Percentiles rank a stretch among this genome's conserved stretches.
phyloP scores from a whole-genome alignment of 2,888 invertebrate genomes.

The Muscina levida region DNA sequence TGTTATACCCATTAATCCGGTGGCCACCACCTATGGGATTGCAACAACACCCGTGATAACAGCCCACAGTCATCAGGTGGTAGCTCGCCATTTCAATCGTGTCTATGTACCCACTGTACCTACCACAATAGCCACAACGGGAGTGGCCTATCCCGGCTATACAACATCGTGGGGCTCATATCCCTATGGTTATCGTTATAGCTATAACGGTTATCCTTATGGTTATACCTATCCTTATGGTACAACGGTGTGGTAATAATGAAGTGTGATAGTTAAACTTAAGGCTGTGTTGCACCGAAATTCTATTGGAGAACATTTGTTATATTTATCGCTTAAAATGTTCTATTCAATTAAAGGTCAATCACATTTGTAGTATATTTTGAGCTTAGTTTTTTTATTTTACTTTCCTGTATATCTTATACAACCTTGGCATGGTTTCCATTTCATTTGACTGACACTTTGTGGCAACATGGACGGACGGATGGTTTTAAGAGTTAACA shows the following conservation, averaged over 20 bases:
- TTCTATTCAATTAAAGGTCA: background rate
- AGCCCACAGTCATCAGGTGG: conserved; percentile 74
- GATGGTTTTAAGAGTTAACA: conserved; percentile 31
- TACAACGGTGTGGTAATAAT: conserved; percentile 42
- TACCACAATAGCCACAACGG: conserved; percentile 35
- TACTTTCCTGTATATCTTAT: background rate
- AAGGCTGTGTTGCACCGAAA: conserved; percentile 37
- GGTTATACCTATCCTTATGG: conserved; percentile 68
- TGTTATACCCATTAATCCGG: conserved; percentile 49
- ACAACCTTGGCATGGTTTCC: conserved; percentile 59
- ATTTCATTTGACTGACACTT: conserved; percentile 35
- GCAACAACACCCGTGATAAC: conserved; percentile 70
- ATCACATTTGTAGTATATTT: background rate
- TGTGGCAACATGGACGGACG: conserved; percentile 21
- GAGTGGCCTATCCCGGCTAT: conserved; percentile 54
- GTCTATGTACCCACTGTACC: conserved; percentile 68
- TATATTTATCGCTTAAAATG: too few species aligned
- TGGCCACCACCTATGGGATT: conserved; percentile 59
- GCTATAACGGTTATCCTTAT: conserved; percentile 68
- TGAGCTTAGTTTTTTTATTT: background rate
- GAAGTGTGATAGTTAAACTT: conserved; percentile 61
- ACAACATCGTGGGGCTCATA: conserved; percentile 54
- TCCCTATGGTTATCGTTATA: conserved; percentile 61
- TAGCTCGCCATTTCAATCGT: conserved; percentile 75
- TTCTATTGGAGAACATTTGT: too few species aligned